These are phyloP conservation scores for Cepaea nemoralis DNA, from an alignment of 1,140 invertebrate species.

Conservation along the genomic window DNA sequence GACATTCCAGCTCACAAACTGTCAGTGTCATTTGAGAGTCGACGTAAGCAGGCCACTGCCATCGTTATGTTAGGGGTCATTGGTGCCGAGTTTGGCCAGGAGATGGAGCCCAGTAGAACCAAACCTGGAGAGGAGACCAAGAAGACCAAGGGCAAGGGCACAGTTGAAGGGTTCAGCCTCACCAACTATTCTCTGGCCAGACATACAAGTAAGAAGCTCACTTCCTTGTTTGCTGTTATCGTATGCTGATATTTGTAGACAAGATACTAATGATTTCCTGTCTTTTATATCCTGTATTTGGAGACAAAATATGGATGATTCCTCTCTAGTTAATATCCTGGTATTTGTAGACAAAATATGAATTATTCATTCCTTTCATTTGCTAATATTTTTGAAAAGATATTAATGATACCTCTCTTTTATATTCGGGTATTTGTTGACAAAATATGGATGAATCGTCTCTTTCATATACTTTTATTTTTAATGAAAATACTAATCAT, in stretches of 20 bases:
- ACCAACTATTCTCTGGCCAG: conserved; percentile 91
- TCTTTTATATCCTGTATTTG: too few relatives aligned
- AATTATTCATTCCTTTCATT: too few relatives aligned
- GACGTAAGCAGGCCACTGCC: conserved; percentile 95
- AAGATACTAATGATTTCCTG: conserved; percentile 93
- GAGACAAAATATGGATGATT: too few relatives aligned
- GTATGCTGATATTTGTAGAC: conserved; percentile 71
- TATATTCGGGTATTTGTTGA: too few relatives aligned
- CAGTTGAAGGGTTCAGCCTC: conserved; percentile 89
- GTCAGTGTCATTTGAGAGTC: conserved; percentile 77
- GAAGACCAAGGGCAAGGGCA: conserved; percentile 54
- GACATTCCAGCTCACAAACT: conserved; percentile 60
- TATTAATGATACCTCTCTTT: too few relatives aligned
- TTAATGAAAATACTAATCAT: too few relatives aligned
- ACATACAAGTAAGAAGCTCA: conserved; percentile 80
- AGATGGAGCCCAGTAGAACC: conserved; percentile 69
- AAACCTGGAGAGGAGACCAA: conserved; percentile 53
- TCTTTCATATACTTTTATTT: too few relatives aligned
- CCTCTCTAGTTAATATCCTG: too few relatives aligned
- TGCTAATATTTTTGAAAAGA: too few relatives aligned
- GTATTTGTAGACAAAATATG: too few relatives aligned
- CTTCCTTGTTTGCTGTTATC: not conserved
- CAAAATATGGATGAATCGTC: too few relatives aligned
- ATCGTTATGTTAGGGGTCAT: conserved; percentile 97
- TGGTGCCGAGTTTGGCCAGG: conserved; percentile 97